Percentiles rank a stretch among this genome's conserved stretches.
These are phyloP conservation scores for Oreotrochilus melanogaster DNA, from an alignment of 2,113 vertebrate genomes.

Conservation along the genomic window DNA sequence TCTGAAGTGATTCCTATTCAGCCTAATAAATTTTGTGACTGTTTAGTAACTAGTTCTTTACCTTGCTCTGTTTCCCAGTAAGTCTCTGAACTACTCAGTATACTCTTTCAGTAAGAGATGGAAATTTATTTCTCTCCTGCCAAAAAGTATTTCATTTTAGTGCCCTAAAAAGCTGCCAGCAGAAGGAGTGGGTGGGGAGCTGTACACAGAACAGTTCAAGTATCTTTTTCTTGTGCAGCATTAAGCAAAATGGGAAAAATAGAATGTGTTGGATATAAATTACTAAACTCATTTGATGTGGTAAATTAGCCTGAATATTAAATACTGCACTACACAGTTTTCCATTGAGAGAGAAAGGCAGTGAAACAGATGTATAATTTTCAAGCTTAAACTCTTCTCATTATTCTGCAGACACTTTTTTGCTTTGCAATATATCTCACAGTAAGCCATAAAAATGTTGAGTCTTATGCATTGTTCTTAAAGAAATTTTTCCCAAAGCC, in stretches of 20 bases:
- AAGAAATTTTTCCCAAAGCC: neutral
- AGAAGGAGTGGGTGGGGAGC: neutral
- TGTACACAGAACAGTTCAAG: neutral
- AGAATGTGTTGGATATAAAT: neutral
- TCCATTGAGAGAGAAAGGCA: neutral
- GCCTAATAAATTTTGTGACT: neutral
- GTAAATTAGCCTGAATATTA: conserved; percentile 14
- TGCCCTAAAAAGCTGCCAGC: neutral
- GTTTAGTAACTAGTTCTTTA: neutral
- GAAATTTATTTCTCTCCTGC: neutral
- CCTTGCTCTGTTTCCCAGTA: neutral
- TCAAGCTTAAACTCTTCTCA: neutral
- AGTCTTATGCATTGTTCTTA: neutral
- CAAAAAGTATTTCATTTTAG: neutral
- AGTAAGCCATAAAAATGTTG: neutral
- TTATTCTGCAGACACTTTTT: neutral
- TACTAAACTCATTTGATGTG: neutral
- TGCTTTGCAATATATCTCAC: neutral
- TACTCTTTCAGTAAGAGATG: neutral
- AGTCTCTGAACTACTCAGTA: neutral
- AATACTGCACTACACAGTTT: neutral
- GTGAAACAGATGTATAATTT: neutral
- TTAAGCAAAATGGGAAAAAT: neutral
- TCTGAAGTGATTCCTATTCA: neutral
- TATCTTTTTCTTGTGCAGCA: neutral